Evolutionary conservation across 2,797 vertebrate species (phyloP).

Genomic region (Triplophysa yarkandensis): DNA sequence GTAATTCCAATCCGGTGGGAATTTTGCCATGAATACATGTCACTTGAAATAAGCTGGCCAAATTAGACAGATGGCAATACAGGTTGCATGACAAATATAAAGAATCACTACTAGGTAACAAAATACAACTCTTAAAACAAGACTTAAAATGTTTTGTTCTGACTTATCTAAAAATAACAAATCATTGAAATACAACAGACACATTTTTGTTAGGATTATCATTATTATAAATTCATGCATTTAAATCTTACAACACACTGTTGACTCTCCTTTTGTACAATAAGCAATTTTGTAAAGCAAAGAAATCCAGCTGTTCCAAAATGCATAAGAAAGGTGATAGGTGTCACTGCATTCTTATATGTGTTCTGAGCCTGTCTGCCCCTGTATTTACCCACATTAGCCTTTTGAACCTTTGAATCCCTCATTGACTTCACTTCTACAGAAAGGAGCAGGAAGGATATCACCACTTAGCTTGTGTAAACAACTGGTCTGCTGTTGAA

Average conservation of each 20-base stretch:
- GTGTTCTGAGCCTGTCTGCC: background rate
- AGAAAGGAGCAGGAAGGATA: constrained; percentile 63
- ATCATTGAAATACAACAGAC: background rate
- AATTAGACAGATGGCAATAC: background rate
- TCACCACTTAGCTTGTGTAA: constrained; percentile 71
- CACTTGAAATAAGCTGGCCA: background rate
- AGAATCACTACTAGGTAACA: background rate
- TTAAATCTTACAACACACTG: background rate
- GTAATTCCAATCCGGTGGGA: background rate
- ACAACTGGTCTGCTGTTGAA: constrained; percentile 69
- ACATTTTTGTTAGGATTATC: too few species aligned
- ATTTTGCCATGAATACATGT: background rate
- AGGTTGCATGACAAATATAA: background rate
- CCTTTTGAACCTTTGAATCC: constrained; percentile 67
- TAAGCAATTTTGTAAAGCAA: background rate
- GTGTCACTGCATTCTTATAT: constrained; percentile 26
- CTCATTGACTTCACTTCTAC: constrained; percentile 56
- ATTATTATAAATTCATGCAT: too few species aligned
- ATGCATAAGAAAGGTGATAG: background rate
- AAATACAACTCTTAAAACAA: background rate
- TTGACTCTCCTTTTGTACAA: background rate
- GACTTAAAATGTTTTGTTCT: background rate
- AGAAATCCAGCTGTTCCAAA: background rate
- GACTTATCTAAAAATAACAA: background rate
- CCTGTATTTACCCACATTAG: constrained; percentile 66